A percentile compares a stretch with the other conserved stretches of the same genome.
phyloP scores from a whole-genome alignment of 2,888 invertebrate species.

The Ceriagrion tenellum region DNA sequence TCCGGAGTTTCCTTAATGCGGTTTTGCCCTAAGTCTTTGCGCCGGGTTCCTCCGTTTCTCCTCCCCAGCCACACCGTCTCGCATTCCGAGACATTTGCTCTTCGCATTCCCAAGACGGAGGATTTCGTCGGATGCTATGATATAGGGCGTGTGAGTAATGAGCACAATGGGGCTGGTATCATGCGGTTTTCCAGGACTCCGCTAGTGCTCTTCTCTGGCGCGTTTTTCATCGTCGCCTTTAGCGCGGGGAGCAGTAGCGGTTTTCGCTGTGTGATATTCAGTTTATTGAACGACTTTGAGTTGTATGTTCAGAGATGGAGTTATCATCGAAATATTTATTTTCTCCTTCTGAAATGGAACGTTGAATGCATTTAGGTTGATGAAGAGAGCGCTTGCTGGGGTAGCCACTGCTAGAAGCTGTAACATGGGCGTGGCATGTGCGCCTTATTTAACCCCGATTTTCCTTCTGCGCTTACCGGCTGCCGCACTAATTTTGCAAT shows the following conservation, averaged over 20 bases:
- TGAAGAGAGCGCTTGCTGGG: too few relatives aligned
- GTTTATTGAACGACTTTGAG: too few relatives aligned
- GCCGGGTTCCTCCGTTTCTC: not conserved
- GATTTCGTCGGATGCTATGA: not conserved
- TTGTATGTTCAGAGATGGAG: too few relatives aligned
- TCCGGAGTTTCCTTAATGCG: not conserved
- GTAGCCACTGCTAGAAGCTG: too few relatives aligned
- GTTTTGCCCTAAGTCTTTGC: not conserved
- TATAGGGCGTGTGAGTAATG: not conserved
- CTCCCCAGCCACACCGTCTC: not conserved
- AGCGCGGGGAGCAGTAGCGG: not conserved
- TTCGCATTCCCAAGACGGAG: not conserved
- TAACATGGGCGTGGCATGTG: too few relatives aligned
- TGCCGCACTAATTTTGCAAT: too few relatives aligned
- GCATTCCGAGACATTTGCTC: slow-evolving; percentile 63
- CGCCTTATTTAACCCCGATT: too few relatives aligned
- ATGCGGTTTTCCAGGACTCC: not conserved
- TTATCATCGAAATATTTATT: too few relatives aligned
- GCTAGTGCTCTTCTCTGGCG: not conserved
- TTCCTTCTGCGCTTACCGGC: too few relatives aligned
- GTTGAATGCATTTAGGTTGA: too few relatives aligned
- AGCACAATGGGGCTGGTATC: not conserved
- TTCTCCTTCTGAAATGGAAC: too few relatives aligned
- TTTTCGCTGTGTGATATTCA: too few relatives aligned
- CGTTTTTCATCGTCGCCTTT: not conserved